These are phyloP conservation scores for Dicerorhinus sumatrensis DNA, from an alignment of 2,113 vertebrate genomes.

Conservation along the genomic window DNA sequence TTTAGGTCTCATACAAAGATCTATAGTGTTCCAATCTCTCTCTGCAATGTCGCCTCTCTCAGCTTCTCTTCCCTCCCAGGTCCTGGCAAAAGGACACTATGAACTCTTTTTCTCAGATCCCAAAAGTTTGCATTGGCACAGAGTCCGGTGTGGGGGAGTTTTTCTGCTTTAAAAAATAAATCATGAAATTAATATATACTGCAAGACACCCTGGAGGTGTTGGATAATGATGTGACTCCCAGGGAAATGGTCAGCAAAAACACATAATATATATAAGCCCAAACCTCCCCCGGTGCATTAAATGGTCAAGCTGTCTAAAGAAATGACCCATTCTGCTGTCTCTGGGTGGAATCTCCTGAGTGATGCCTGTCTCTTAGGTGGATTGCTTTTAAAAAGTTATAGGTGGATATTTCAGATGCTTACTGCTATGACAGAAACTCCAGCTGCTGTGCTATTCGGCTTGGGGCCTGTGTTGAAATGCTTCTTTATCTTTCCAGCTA, in stretches of 20 bases:
- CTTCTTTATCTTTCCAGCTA: constrained; percentile 98
- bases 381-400: constrained; percentile 70
- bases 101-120: constrained; percentile 10
- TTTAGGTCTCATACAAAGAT: constrained; percentile 34
- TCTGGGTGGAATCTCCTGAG: constrained; percentile 63
- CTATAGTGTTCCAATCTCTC: neutral
- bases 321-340: constrained; percentile 71
- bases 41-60: constrained; percentile 2
- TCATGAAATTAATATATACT: constrained; percentile 63
- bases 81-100: constrained; percentile 62
- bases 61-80: neutral
- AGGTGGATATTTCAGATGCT: constrained; percentile 89
- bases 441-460: constrained; percentile 93
- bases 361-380: constrained; percentile 51
- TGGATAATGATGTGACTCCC: constrained; percentile 78
- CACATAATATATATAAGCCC: constrained; percentile 27
- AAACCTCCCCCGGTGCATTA: constrained; percentile 40
- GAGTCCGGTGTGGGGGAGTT: constrained; percentile 41
- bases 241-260: constrained; percentile 71
- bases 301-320: constrained; percentile 56
- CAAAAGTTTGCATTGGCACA: constrained; percentile 62
- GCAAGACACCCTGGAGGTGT: constrained; percentile 47
- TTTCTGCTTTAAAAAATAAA: constrained; percentile 65
- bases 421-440: constrained; percentile 98
- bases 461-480: constrained; percentile 97